phyloP scores from a whole-genome alignment of 1,140 invertebrate species.

The Drosophila littoralis region DNA sequence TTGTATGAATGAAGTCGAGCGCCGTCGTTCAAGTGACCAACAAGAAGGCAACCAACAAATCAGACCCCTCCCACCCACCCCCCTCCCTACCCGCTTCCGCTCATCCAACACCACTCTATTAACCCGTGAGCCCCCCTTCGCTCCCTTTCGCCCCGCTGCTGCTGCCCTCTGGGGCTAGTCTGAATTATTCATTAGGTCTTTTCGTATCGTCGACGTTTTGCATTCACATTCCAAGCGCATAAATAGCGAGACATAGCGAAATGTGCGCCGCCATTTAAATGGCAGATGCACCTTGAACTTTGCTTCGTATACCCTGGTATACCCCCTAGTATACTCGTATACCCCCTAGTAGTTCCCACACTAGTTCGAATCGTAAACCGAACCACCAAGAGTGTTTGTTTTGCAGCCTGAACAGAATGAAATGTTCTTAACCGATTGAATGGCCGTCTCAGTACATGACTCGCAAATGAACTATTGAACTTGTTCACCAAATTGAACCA shows the following conservation, averaged over 20 bases:
- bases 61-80: not conserved
- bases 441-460: too few species aligned
- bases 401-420: too few species aligned
- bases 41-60: slow-evolving; percentile 22
- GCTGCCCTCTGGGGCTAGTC: slow-evolving; percentile 7
- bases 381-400: too few species aligned
- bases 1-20: slow-evolving; percentile 68
- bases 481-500: too few species aligned
- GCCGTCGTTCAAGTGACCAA: slow-evolving; percentile 56
- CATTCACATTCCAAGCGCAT: slow-evolving; percentile 43
- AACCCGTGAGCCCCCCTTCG: not conserved
- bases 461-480: too few species aligned
- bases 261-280: slow-evolving; percentile 1
- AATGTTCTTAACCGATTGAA: too few species aligned
- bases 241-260: slow-evolving; percentile 8
- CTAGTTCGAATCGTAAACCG: too few species aligned
- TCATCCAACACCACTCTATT: not conserved
- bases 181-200: slow-evolving; percentile 74
- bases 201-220: slow-evolving; percentile 44
- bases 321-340: too few species aligned
- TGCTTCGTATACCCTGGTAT: slow-evolving; percentile 20
- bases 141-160: not conserved
- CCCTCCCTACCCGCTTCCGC: too few species aligned
- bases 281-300: slow-evolving; percentile 67
- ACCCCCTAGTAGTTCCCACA: too few species aligned